Percentiles rank a stretch among this genome's conserved stretches.
phyloP scores from a whole-genome alignment of 2,797 vertebrate species.

The Thripadectes ignobilis region DNA sequence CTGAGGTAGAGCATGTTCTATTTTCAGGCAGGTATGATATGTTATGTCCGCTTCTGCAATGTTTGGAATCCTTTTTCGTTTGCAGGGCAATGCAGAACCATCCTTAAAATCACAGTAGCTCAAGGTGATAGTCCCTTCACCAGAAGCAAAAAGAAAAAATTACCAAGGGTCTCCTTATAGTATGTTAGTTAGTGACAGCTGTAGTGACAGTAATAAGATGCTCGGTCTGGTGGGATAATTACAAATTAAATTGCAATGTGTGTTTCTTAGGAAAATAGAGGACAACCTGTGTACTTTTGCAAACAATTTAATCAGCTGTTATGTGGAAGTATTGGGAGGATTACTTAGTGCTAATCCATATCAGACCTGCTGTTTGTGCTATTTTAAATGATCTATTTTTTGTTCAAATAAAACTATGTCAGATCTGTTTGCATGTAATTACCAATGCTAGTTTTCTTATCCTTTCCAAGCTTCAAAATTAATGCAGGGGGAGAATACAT shows the following conservation, averaged over 20 bases:
- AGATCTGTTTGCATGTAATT: slow-evolving; percentile 64
- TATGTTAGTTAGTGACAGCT: background rate
- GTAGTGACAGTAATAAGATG: background rate
- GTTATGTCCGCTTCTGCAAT: background rate
- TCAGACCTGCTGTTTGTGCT: slow-evolving; percentile 50
- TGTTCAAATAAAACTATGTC: slow-evolving; percentile 63
- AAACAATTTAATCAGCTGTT: slow-evolving; percentile 27
- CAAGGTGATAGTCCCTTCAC: background rate
- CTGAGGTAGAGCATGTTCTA: background rate
- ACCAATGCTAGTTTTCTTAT: slow-evolving; percentile 60
- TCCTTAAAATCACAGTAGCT: background rate
- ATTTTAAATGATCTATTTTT: slow-evolving; percentile 61
- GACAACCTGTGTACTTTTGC: slow-evolving; percentile 37
- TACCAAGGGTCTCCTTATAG: background rate
- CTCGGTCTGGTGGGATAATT: background rate
- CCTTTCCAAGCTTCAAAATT: background rate
- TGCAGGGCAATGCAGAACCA: background rate
- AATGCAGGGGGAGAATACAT: background rate
- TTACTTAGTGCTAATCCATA: slow-evolving; percentile 48
- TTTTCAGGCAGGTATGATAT: background rate
- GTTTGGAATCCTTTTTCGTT: background rate
- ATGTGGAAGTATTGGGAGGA: background rate
- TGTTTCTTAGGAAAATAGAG: slow-evolving; percentile 9
- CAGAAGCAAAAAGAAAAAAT: background rate
- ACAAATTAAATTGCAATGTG: background rate